Evolutionary conservation across 2,113 vertebrate species (phyloP), one percentile per base, ranked within the genome.

Genomic region (Scomber colias): DNA sequence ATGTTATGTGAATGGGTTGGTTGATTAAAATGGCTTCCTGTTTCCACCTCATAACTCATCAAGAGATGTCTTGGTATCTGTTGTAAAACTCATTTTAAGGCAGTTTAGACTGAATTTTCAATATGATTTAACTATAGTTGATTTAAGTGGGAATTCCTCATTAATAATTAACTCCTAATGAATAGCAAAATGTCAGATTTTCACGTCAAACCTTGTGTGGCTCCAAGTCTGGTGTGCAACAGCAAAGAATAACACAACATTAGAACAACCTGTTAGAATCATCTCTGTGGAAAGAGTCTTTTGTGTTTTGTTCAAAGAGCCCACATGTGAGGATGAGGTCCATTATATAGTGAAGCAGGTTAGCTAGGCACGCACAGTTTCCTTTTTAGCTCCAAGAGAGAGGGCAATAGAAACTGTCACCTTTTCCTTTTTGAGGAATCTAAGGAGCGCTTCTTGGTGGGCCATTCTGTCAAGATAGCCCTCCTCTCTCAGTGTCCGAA

Each of bases 251-350:
- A 64, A 75, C 60, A 84, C 71, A 77, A 57, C 75, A 71, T 81
- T 80, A 90, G 60, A 60, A 64, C 66, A 11, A 89, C 63, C 69
- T 75, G 82, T 87, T 77, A 79, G 71, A 73, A 83, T 79, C 60
- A 67, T 85, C 81, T 90, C 86, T 71, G 69, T 79, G 73, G 60
- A 89, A 82, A 87, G 85, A 86, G 89, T 90, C 89, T 77, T 72
- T 82, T 61, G 35, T 60, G 64, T 70, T 68, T 64, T 80, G 45
- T 85, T 27, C 59, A 66, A 63, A 24, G 68, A 86, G 71, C 56
- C 80, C 75, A 55, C 69, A 65, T 65, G 87, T 90, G 90, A 90
- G 86, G 79, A 86, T 83, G 92, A 85, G 60, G 89, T 94, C 92
- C 81, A 50, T 89, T 87, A 81, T 77, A 89, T 88, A 85, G 77